These are phyloP conservation scores for Rhynchophorus ferrugineus DNA, from an alignment of 1,140 invertebrate genomes.

Conservation along the genomic window DNA sequence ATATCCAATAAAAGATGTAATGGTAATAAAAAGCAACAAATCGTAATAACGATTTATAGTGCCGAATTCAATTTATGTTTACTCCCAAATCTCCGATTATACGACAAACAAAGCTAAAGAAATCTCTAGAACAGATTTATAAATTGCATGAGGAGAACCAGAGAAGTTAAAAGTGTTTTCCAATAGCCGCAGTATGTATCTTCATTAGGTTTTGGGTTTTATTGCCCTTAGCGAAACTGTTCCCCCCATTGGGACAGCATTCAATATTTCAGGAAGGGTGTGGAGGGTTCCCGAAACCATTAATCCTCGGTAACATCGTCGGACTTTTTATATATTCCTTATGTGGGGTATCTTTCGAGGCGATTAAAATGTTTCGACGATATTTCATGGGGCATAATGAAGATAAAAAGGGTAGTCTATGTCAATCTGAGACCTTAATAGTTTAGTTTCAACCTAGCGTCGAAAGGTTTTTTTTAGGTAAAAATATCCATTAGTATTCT, in stretches of 20 bases:
- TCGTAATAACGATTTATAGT: no score
- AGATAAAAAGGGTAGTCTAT: not conserved
- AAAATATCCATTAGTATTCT: no score
- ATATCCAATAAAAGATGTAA: no score
- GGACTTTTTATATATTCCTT: not conserved
- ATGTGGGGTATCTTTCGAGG: not conserved
- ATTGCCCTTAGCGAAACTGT: not conserved
- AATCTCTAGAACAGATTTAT: not conserved
- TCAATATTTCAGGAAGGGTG: not conserved
- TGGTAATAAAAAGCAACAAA: no score
- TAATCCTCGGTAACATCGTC: not conserved
- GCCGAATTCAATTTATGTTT: no score
- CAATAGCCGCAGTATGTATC: not conserved
- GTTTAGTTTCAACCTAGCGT: no score
- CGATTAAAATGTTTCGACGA: not conserved
- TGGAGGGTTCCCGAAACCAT: not conserved
- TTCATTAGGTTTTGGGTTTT: not conserved
- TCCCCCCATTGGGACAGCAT: not conserved
- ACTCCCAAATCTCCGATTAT: not conserved
- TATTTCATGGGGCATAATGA: not conserved
- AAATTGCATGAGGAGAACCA: not conserved
- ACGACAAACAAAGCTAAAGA: not conserved
- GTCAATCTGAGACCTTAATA: no score
- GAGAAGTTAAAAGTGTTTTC: not conserved
- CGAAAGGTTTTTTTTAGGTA: no score